Evolutionary conservation across 1,140 invertebrate species (phyloP).

Genomic region (Heterodera carotae): DNA sequence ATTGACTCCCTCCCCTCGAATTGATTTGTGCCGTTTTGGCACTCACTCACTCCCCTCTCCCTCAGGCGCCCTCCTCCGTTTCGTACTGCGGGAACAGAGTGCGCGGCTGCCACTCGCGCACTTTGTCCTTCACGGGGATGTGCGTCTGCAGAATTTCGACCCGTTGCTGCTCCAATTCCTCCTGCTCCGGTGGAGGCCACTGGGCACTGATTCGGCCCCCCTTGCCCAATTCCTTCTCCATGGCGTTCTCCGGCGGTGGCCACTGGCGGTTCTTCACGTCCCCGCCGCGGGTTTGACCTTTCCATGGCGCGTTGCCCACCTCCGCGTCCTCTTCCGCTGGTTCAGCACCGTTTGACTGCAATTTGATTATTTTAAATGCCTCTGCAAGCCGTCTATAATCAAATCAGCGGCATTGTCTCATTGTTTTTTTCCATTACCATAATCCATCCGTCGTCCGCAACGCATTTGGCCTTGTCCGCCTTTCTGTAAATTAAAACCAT

Average conservation of each 20-base stretch:
- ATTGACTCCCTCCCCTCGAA: too few species aligned
- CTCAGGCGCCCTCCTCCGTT: background rate
- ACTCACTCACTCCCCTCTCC: too few species aligned
- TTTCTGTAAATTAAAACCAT: background rate
- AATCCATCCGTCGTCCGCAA: slow-evolving; percentile 4
- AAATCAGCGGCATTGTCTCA: too few species aligned
- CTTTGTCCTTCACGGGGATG: slow-evolving; percentile 16
- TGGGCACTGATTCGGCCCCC: slow-evolving; percentile 17
- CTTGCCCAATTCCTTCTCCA: background rate
- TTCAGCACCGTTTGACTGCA: background rate
- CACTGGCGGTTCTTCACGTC: slow-evolving; percentile 42
- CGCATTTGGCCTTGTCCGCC: slow-evolving; percentile 4
- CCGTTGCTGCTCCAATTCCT: slow-evolving; percentile 20
- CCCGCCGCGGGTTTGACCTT: slow-evolving; percentile 29
- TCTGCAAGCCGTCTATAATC: too few species aligned
- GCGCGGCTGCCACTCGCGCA: background rate
- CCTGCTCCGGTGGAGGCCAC: slow-evolving; percentile 24
- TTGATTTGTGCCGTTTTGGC: too few species aligned
- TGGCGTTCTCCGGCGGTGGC: slow-evolving; percentile 35
- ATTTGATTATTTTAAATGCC: background rate
- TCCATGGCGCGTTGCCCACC: slow-evolving; percentile 42
- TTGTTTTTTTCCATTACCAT: background rate
- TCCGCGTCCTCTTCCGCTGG: background rate
- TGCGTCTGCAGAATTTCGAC: slow-evolving; percentile 30
- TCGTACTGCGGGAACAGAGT: slow-evolving; percentile 10